Evolutionary conservation across 1,140 invertebrate genomes (phyloP), one percentile per base, ranked within the genome.

Genomic region (Drosophila punjabiensis): DNA sequence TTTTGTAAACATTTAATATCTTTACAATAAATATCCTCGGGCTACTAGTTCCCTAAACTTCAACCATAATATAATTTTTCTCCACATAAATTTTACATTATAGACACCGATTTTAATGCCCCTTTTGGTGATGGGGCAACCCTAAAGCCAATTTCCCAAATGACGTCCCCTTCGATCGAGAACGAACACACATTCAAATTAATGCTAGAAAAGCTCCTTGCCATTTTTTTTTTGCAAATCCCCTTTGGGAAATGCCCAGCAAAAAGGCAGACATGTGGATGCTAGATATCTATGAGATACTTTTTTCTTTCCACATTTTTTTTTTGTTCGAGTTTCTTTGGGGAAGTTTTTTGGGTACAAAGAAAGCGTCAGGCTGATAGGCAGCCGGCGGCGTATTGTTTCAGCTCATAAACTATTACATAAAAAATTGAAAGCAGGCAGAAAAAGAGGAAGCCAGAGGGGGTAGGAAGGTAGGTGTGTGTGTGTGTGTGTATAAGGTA

Each of bases 371-470:
- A 50, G 76, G 43, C 76, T 70, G 75, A 69, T 43, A 79, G 65
- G 53, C 76, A 64, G 76, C 59, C 67, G 60, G 56, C 67, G 52
- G 63, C 62, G 50, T 66, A 79, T 82, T 87, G 83, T 80, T 77
- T 85, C 67, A 74, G 74, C 74, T 81, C 82, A 78, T 85, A 68
- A 77, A 77, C 68, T 81, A 73, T 85, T 85, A 85, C 78, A 86
- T 81, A 86, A 86, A 81, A 80, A 80, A 81, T 80, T 80, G 77
- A 81, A 81, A 81, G 77, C 77, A 50, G 48, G 41, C 37, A 47
- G 50, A 62, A 59, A 35, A 48, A 41, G 71, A 37, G 66, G 53
- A 33, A 61, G 35, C 18, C 55, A 16, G 39, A 55, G 16, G 60
- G 43, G 50, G 33, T 24, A 1, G 50, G 45, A 53, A 30, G n/a